Evolutionary conservation across 1,140 invertebrate species (phyloP).

Genomic region (Bombus haemorrhoidalis): DNA sequence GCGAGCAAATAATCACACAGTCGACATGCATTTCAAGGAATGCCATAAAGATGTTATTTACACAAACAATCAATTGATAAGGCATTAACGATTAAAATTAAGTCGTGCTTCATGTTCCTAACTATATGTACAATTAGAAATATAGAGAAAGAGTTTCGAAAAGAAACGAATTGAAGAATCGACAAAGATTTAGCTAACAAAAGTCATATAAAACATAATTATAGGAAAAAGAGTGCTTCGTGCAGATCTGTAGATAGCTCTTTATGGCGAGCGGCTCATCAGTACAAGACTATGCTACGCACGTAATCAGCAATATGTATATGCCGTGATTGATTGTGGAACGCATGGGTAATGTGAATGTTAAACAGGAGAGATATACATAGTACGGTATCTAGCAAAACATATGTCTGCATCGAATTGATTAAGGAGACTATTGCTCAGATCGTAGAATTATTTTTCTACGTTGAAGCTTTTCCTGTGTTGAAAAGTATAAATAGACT

Average conservation of each 20-base stretch:
- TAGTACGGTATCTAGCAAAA: not conserved
- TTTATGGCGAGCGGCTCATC: not conserved
- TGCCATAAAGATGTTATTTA: not conserved
- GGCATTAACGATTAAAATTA: too few species aligned
- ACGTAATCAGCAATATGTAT: slow-evolving; percentile 8
- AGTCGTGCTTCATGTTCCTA: too few species aligned
- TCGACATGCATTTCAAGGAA: not conserved
- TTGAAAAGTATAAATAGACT: not conserved
- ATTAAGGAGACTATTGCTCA: not conserved
- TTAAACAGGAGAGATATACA: not conserved
- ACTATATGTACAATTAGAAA: too few species aligned
- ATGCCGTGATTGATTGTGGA: slow-evolving; percentile 4
- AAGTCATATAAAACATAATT: not conserved
- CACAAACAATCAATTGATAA: too few species aligned
- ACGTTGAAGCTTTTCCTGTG: not conserved
- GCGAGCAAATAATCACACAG: slow-evolving; percentile 14
- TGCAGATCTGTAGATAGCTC: not conserved
- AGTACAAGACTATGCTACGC: not conserved
- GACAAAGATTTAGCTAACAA: not conserved
- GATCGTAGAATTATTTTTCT: not conserved
- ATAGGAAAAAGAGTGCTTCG: not conserved
- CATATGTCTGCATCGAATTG: not conserved
- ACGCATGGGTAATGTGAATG: slow-evolving; percentile 3
- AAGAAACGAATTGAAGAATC: not conserved
- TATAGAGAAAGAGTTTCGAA: not conserved